These are phyloP conservation scores for Epiblema foenella DNA, from an alignment of 2,888 invertebrate genomes.

Conservation along the genomic window DNA sequence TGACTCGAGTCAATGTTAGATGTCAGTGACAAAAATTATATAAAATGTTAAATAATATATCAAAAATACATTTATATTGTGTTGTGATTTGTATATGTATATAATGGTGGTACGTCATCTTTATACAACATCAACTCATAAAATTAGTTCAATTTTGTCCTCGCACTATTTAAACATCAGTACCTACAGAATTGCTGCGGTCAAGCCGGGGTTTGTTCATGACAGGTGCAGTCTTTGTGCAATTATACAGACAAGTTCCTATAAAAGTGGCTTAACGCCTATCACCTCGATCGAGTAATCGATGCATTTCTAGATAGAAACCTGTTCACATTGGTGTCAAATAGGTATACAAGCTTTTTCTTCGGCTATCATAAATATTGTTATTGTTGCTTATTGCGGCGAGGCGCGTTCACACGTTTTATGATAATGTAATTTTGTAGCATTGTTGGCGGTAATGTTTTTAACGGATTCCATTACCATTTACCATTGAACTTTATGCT, in stretches of 20 bases:
- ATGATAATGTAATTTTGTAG: constrained; percentile 41
- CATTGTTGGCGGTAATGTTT: constrained; percentile 39
- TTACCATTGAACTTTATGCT: constrained; percentile 31
- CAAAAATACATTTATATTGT: too few relatives aligned
- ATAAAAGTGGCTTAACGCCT: constrained; percentile 15
- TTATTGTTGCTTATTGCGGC: constrained; percentile 43
- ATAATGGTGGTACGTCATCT: too few relatives aligned
- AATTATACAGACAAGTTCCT: neutral
- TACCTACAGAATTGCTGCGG: too few relatives aligned
- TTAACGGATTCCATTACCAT: constrained; percentile 39
- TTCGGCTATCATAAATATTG: constrained; percentile 43
- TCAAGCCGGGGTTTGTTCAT: too few relatives aligned
- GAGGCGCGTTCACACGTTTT: constrained; percentile 42
- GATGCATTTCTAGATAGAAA: constrained; percentile 44
- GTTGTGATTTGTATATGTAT: too few relatives aligned
- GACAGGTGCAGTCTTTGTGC: too few relatives aligned
- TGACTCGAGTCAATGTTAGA: too few relatives aligned
- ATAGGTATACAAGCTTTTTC: constrained; percentile 38
- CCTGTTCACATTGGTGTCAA: constrained; percentile 44
- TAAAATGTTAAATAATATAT: too few relatives aligned
- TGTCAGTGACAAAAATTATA: too few relatives aligned
- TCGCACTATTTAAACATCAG: too few relatives aligned
- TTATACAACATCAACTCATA: too few relatives aligned
- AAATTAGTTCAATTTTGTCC: too few relatives aligned
- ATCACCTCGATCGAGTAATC: constrained; percentile 29